A percentile compares a stretch with the other conserved stretches of the same genome.
Evolutionary conservation across 2,888 invertebrate species (phyloP).

Genomic region (Pollenia griseotomentosa): DNA sequence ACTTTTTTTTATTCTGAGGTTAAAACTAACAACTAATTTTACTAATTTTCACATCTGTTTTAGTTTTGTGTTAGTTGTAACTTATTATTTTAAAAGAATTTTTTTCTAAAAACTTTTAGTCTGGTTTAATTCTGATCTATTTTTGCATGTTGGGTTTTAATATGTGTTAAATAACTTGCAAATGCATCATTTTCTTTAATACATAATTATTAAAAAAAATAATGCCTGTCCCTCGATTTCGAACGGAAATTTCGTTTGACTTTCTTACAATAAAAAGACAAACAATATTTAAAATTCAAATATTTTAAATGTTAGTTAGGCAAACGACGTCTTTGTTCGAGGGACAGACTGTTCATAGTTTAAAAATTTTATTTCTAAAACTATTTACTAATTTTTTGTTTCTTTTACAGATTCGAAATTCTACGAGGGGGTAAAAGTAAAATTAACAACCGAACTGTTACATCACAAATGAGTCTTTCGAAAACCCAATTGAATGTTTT

Average conservation of each 20-base stretch:
- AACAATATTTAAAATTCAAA: too few relatives aligned
- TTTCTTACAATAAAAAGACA: too few relatives aligned
- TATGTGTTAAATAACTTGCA: slow-evolving; percentile 24
- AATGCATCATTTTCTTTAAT: background rate
- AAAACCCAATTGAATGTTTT: slow-evolving; percentile 65
- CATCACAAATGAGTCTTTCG: slow-evolving; percentile 67
- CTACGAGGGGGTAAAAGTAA: slow-evolving; percentile 55
- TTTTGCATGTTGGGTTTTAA: slow-evolving; percentile 8
- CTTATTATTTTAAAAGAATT: too few relatives aligned
- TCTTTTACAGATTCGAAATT: slow-evolving; percentile 64
- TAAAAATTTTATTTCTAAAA: background rate
- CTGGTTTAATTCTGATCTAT: background rate
- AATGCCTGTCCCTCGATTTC: too few relatives aligned
- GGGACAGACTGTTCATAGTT: background rate
- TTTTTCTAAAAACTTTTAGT: background rate
- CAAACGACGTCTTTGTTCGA: too few relatives aligned
- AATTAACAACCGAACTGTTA: slow-evolving; percentile 56
- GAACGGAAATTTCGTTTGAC: too few relatives aligned
- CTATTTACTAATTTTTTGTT: background rate
- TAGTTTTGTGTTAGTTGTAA: background rate
- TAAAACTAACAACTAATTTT: too few relatives aligned
- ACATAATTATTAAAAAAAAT: too few relatives aligned
- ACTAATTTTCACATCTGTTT: too few relatives aligned
- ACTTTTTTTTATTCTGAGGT: too few relatives aligned
- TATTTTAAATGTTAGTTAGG: too few relatives aligned